These are phyloP conservation scores for Exephanes ischioxanthus DNA, from an alignment of 2,888 invertebrate genomes.

Conservation along the genomic window DNA sequence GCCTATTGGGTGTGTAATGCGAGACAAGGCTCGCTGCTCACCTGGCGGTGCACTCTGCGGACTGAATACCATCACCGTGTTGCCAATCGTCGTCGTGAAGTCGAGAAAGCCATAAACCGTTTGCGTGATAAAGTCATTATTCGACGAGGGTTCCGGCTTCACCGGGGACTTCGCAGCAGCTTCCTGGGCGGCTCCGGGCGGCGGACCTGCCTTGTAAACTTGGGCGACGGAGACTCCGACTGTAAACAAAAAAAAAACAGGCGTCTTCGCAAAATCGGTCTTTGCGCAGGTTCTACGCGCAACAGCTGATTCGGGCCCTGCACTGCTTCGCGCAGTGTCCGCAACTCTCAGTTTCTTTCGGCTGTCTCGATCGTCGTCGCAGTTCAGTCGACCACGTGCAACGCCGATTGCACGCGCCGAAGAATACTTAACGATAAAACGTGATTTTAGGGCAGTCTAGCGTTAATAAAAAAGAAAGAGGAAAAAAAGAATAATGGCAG, in stretches of 20 bases:
- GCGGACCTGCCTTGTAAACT: conserved; percentile 74
- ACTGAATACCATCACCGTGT: conserved; percentile 97
- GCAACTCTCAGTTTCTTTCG: not conserved
- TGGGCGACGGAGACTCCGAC: conserved; percentile 75
- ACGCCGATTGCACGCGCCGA: conserved; percentile 45
- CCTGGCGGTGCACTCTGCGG: conserved; percentile 93
- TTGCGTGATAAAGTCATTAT: conserved; percentile 90
- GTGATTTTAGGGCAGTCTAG: conserved; percentile 48
- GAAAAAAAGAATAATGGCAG: not conserved
- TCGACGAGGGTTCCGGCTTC: conserved; percentile 68
- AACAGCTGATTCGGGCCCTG: not conserved
- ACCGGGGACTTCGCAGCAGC: conserved; percentile 48
- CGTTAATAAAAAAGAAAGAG: conserved; percentile 25
- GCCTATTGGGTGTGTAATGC: conserved; percentile 8
- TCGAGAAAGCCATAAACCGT: conserved; percentile 97
- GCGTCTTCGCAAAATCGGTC: conserved; percentile 9
- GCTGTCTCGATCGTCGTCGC: not conserved
- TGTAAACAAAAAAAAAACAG: conserved; percentile 48
- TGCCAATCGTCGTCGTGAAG: conserved; percentile 97
- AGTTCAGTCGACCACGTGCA: conserved; percentile 51
- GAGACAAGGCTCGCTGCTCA: conserved; percentile 74
- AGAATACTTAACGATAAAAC: not conserved
- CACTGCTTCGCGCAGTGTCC: not conserved
- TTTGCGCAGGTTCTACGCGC: not conserved
- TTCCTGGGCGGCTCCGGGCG: conserved; percentile 58